Percentiles rank a stretch among this genome's conserved stretches.
Conservation (phyloP, 2,888 invertebrate genomes). For the Parnassius orleans region DNA sequence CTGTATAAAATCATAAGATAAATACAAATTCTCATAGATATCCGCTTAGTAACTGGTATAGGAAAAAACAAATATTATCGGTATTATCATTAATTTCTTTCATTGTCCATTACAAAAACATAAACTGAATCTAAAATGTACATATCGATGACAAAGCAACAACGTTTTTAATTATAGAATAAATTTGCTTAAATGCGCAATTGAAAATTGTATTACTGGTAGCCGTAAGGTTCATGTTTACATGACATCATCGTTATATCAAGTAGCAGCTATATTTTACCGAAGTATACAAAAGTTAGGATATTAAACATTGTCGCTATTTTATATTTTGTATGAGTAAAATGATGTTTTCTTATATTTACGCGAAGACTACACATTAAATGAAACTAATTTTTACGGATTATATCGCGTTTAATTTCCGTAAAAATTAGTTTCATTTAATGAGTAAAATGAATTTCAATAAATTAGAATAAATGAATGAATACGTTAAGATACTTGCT, state of each 20-base stretch:
- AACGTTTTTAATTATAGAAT: constrained; percentile 41
- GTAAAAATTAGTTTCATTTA: no score
- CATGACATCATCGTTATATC: constrained; percentile 40
- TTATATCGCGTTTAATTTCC: no score
- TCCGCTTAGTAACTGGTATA: constrained; percentile 10
- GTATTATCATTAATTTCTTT: constrained; percentile 11
- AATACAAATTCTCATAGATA: constrained; percentile 1
- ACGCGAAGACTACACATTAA: no score
- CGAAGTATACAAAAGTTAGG: constrained; percentile 9
- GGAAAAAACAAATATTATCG: background rate
- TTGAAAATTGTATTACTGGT: constrained; percentile 34
- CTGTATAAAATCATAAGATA: constrained; percentile 12
- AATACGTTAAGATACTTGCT: no score
- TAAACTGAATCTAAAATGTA: constrained; percentile 1
- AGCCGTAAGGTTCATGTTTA: constrained; percentile 31
- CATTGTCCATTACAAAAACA: constrained; percentile 2
- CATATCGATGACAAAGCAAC: constrained; percentile 36
- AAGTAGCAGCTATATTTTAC: constrained; percentile 31
- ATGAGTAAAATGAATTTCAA: constrained; percentile 1
- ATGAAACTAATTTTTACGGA: no score
- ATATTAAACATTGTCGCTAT: constrained; percentile 12
- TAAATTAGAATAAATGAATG: background rate
- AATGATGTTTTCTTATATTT: no score
- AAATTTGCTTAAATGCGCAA: constrained; percentile 38
- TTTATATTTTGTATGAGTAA: constrained; percentile 7